Evolutionary conservation across 1,140 invertebrate species (phyloP), one percentile per base, ranked within the genome.

Genomic region (Caenorhabditis remanei): DNA sequence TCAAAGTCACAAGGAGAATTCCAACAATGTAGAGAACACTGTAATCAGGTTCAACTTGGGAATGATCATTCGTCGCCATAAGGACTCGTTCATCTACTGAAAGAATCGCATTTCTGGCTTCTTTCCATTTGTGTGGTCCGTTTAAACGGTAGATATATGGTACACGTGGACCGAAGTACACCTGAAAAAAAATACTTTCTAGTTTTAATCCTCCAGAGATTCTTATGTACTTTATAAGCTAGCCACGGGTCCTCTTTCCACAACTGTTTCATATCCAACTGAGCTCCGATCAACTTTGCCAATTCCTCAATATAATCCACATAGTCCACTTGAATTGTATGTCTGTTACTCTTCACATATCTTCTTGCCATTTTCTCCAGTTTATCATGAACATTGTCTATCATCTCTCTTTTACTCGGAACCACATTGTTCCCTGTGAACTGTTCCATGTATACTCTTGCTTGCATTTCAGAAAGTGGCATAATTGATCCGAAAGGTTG

Each of bases 401-500:
- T 83, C 90, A 91, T 91, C 55, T 86, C 87, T 75, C 71, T 67
- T 43, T 67, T 58, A 21, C 53, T 63, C 7, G 90, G 90, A 43
- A 91, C 41, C 48, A 86, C 61, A 24, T 55, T 63, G 3, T 85
- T 43, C 3, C 90, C 90, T 5, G 82, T 55, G 8, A 91, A 79
- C 16, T 83, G 84, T 40, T 89, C 87, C 75, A 91, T 89, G 58
- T 92, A 93, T 92, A 94, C 93, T 53, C 94, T 90, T 16, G 93
- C 91, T 90, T 94, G 94, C 65, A 94, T 92, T 90, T 94, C 94
- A n/a, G 93, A 93, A 43, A 94, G 93, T 14, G 94, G 94, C 91
- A 94, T 92, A n/a, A 94, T 91, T 19, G 93, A 90, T 48, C 94
- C 94, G 8, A 94, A 75, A 32, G 94, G 93, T 89, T 94, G 94